Evolutionary conservation across 2,113 vertebrate species (phyloP), one percentile per base, ranked within the genome.

Genomic region (Etheostoma spectabile): DNA sequence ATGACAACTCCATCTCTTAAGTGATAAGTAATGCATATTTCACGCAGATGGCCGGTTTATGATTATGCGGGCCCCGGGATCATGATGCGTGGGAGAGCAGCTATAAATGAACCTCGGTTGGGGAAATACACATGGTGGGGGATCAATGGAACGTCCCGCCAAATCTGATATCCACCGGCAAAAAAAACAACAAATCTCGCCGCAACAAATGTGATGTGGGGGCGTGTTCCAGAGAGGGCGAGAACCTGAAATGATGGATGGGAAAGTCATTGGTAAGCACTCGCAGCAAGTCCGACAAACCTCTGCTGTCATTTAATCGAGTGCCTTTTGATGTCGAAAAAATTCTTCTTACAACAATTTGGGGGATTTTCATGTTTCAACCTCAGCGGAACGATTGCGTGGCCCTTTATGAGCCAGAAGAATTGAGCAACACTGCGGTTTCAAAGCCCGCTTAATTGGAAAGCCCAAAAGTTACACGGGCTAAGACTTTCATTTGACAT

Each of bases 41-140:
- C 80, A 89, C 80, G 74, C 83, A 93, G 89, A 94, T 93, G 92
- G 85, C 79, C 82, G 61, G 73, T 90, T 90, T 87, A 91, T 92
- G 86, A 92, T 89, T 86, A 89, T 71, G 80, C 77, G 82, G 81
- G 81, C 82, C 76, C 74, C 12, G 82, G 75, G 90, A 93, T 93
- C 86, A 90, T 84, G 85, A 45, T 79, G 85, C 72, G 21, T 77
- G 78, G 69, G 64, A 52, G 49, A 77, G 86, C 72, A 24, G 84
- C 75, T 38, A 48, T 87, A 82, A 89, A 90, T 80, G 82, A 86
- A 69, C 48, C 72, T 69, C 52, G 66, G 75, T 65, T 67, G 73
- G 79, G 90, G 86, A 82, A 91, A 92, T 72, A 69, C 52, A 59
- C 42, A 27, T 0, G 35, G 67, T 14, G 65, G 67, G 63, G 48